Evolutionary conservation across 2,797 vertebrate genomes (phyloP), one percentile per base, ranked within the genome.

Genomic region (Uromys caudimaculatus): DNA sequence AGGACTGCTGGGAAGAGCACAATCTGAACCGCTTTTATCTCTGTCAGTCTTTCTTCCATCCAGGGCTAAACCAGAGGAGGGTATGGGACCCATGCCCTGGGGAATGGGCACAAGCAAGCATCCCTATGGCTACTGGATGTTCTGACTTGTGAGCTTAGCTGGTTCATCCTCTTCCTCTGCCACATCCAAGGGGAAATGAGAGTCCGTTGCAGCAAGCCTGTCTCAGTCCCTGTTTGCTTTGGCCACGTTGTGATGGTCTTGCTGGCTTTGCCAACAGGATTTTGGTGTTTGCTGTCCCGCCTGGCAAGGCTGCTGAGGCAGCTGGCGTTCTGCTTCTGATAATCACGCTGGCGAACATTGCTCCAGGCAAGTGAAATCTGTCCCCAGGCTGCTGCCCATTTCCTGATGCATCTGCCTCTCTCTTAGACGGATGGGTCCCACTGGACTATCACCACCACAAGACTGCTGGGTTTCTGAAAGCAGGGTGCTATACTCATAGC

Each of bases 201-300:
- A 64, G 54, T 54, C 62, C 27, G 0, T 8, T 52, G 75, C 24
- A 32, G 75, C 4, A 8, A 92, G 67, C 77, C 69, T 64, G 90
- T 85, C 92, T 97, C 82, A 27, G 90, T 69, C 67, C 38, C 78
- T 97, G 91, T 98, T 98, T 97, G 95, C 85, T 95, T 97, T 98
- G 97, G 97, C 97, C 81, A 93, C 4, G 0, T 69, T 35, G 69
- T 29, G 91, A 95, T 78, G 86, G 67, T 64, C 85, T 78, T 56
- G 38, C 91, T 58, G 84, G 60, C 78, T 95, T 86, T 98, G 98
- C 98, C 97, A 98, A 97, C 97, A 97, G 98, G 97, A 98, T 97
- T 97, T 96, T 4, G 64, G 93, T 97, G 94, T 98, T 98, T 97
- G 96, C 91, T 97, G 27, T 97, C 95, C 95, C 3, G 0, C 90